Evolutionary conservation across 2,888 invertebrate species (phyloP), one percentile per base, ranked within the genome.

Genomic region (Xiphydria camelus): DNA sequence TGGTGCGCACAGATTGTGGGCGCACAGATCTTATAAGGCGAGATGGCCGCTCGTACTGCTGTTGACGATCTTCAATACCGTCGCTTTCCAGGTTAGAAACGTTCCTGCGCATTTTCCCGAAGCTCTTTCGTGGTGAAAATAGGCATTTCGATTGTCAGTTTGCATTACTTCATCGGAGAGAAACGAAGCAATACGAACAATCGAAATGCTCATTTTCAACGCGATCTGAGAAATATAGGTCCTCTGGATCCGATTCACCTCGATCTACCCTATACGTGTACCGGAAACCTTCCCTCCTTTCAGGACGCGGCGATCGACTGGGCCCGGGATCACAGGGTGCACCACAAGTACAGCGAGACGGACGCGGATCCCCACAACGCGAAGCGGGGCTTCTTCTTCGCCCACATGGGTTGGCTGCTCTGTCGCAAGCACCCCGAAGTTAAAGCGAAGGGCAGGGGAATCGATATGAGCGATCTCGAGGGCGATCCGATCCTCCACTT

Each of bases 21-120:
- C 96, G 1, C 98, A 98, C 78, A 86, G 91, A 66, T 86, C 95
- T 0, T 98, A 96, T 81, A 96, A 96, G 79, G 97, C 97, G 4
- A 93, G 87, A 76, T 86, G 89, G 83, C 97, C 94, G 0, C 80
- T 96, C 4, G 81, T 90, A 58, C 62, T 94, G 4, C 77, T 97
- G 23, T 80, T 98, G 46, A 83, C 87, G 23, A 59, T 89, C 34
- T 88, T 89, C 78, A 94, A 97, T 76, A 91, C 94, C 1, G 72
- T 95, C 33, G 95, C 97, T 35, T 93, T 94, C 78, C 95, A 94
- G 83, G 91, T 90, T 76, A 77, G 69, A 50, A 23, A 2, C 2
- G 7, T 6, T 33, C 10, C 6, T 33, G 12, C 31, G 7, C 4
- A 17, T 1, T 34, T 34, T 26, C 4, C 10, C 10, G n/a, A n/a